phyloP scores from a whole-genome alignment of 2,113 vertebrate species.

The Nesoenas mayeri region DNA sequence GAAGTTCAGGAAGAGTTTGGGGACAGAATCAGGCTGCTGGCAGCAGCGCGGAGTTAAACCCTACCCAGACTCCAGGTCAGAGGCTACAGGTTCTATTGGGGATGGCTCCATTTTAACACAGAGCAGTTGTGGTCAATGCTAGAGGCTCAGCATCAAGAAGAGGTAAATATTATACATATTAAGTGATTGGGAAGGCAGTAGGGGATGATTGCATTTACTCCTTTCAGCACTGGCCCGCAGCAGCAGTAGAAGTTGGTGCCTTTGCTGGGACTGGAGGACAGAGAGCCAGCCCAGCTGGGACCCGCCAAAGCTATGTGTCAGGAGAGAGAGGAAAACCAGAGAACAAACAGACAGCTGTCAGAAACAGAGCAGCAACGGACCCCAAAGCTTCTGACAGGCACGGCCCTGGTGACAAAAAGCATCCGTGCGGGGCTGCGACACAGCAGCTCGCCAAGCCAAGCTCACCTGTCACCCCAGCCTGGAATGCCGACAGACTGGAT shows the following conservation, averaged over 20 bases:
- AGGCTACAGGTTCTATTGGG: neutral
- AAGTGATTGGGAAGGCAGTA: neutral
- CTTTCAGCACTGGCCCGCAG: neutral
- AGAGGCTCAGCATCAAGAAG: neutral
- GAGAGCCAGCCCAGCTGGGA: neutral
- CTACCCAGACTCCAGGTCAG: neutral
- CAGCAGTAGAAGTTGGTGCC: neutral
- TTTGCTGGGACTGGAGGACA: neutral
- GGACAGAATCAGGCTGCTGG: neutral
- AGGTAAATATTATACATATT: neutral
- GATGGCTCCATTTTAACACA: neutral
- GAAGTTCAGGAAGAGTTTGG: neutral
- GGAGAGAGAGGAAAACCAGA: neutral
- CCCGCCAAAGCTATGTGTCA: neutral
- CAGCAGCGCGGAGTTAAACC: neutral
- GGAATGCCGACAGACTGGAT: slow-evolving; percentile 94
- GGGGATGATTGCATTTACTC: neutral
- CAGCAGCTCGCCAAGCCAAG: fast-evolving
- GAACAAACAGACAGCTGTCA: neutral
- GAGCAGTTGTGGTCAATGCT: fast-evolving
- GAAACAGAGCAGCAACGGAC: neutral
- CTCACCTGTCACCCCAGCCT: slow-evolving; percentile 93
- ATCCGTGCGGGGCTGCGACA: neutral
- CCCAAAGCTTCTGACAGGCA: neutral
- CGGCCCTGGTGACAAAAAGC: neutral